These are phyloP conservation scores for Megalops cyprinoides DNA, from an alignment of 2,797 vertebrate genomes.

Conservation along the genomic window DNA sequence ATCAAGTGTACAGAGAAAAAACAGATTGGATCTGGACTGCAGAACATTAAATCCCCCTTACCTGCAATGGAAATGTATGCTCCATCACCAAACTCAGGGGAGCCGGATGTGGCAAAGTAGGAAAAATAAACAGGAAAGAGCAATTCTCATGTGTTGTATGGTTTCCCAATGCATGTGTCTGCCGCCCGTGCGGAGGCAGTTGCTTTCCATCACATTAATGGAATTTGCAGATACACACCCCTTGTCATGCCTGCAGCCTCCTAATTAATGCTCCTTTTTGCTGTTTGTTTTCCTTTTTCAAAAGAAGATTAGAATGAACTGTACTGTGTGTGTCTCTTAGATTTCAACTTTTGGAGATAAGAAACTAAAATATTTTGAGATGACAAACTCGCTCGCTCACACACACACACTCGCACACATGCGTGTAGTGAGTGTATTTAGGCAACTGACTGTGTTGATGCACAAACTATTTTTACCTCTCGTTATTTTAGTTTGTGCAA, in stretches of 20 bases:
- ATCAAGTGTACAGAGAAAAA: neutral
- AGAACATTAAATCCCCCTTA: neutral
- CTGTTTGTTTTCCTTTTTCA: slow-evolving; percentile 9
- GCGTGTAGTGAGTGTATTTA: neutral
- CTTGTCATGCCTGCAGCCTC: slow-evolving; percentile 40
- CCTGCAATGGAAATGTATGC: neutral
- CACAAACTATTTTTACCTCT: neutral
- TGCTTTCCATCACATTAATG: slow-evolving; percentile 41
- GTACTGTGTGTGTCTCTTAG: slow-evolving; percentile 11
- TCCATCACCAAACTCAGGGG: neutral
- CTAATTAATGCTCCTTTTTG: slow-evolving; percentile 31
- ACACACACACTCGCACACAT: neutral
- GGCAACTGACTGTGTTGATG: neutral
- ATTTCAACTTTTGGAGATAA: slow-evolving; percentile 9
- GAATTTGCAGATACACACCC: slow-evolving; percentile 43
- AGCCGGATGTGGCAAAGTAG: neutral
- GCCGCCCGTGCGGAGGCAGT: neutral
- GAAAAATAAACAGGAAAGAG: slow-evolving; percentile 25
- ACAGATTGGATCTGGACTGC: neutral
- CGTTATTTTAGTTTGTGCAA: neutral
- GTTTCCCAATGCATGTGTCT: neutral
- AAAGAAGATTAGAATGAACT: slow-evolving; percentile 6
- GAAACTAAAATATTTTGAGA: neutral
- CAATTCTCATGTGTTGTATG: slow-evolving; percentile 18
- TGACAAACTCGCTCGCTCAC: neutral